Evolutionary conservation across 2,113 vertebrate genomes (phyloP).

Genomic region (Motacilla alba): DNA sequence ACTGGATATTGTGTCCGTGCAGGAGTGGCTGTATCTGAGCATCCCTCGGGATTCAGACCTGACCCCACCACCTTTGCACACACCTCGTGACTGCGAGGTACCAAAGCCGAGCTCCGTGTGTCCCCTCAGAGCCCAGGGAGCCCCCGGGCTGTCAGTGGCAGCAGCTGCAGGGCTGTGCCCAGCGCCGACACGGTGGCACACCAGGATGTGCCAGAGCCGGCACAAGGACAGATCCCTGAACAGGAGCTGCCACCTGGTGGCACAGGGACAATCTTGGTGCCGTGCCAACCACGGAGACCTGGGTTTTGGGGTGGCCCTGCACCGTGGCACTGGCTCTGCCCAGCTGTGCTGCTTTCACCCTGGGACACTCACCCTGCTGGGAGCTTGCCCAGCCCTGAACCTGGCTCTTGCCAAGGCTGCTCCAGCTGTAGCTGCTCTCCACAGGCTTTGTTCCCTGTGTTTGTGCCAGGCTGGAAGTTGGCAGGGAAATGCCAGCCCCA

Average conservation of each 20-base stretch:
- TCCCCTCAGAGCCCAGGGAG: neutral
- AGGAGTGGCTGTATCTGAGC: neutral
- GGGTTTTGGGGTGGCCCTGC: neutral
- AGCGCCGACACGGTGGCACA: neutral
- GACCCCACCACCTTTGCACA: rapidly evolving
- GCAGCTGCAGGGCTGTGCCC: neutral
- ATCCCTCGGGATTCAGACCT: neutral
- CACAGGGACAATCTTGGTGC: neutral
- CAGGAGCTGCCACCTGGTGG: slow-evolving; percentile 34
- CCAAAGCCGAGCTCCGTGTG: neutral
- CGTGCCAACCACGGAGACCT: neutral
- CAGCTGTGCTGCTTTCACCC: rapidly evolving
- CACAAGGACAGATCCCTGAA: neutral
- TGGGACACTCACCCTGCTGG: neutral
- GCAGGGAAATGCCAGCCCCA: neutral
- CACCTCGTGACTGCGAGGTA: neutral
- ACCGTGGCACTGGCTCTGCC: neutral
- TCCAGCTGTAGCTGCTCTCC: neutral
- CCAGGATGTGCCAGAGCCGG: neutral
- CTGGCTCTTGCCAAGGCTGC: neutral
- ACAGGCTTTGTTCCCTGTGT: neutral
- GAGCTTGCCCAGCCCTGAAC: neutral
- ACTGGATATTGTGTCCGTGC: rapidly evolving
- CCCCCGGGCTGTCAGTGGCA: too few relatives aligned
- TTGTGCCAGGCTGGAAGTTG: neutral